phyloP scores from a whole-genome alignment of 2,888 invertebrate genomes.

The Clistopyga incitator region DNA sequence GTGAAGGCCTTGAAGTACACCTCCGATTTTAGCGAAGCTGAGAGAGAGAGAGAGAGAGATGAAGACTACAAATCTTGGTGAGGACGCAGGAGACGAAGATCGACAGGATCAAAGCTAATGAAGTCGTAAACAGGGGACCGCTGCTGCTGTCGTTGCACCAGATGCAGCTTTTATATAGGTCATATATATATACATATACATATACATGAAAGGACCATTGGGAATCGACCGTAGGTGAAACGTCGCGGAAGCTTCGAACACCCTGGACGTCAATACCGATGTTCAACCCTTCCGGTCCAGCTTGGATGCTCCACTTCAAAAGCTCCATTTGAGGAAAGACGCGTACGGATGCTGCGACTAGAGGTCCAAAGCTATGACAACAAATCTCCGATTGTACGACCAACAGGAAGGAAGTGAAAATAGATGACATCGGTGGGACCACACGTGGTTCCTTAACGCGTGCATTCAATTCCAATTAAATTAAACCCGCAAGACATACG shows the following conservation, averaged over 20 bases:
- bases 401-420: constrained; percentile 3
- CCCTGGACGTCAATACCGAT: not conserved
- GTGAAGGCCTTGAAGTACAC: not conserved
- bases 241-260: constrained; percentile 16
- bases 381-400: not conserved
- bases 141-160: constrained; percentile 9
- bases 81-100: constrained; percentile 8
- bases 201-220: constrained; percentile 12
- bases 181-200: too few relatives aligned
- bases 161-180: constrained; percentile 12
- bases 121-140: constrained; percentile 36
- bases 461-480: not conserved
- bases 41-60: not conserved
- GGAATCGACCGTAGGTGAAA: constrained; percentile 24
- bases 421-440: not conserved
- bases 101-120: constrained; percentile 50
- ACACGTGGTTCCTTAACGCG: not conserved
- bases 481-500: not conserved
- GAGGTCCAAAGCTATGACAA: not conserved
- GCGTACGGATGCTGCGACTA: not conserved
- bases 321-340: constrained; percentile 12
- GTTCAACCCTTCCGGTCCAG: not conserved
- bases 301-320: constrained; percentile 18
- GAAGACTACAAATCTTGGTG: not conserved
- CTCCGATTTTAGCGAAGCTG: too few relatives aligned